Base-by-base conservation (phyloP, 2,113 vertebrate species). In the Sturnira hondurensis region DNA sequence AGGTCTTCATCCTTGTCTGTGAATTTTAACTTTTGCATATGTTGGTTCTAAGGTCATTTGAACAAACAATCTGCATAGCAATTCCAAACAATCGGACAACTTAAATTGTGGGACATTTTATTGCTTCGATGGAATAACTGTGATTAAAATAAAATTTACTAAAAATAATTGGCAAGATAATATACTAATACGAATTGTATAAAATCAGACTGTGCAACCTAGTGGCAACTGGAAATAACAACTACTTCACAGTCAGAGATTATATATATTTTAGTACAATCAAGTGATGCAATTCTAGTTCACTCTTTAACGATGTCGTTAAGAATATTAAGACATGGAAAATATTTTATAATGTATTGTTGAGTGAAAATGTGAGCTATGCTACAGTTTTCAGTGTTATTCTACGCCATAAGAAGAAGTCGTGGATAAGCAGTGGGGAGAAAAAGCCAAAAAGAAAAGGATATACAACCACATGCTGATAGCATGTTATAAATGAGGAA, bases 301-400 rank as follows among this genome's bases (percentile, higher is more conserved):
- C 9, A 20, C 10, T 91, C 58, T 93, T 93, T 61, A 92, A 56
- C 56, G 6, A 91, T 63, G 17, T 9, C 70, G 12, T 58, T 92
- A 89, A 56, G 54, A 94, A 86, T 93, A 78, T 91, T 92, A 65
- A 54, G 47, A 61, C n/a, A 92, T 58, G 70, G 10, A 67, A 95
- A 54, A 80, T 10, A 43, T 86, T 24, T 86, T 90, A 56, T 83
- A 20, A 52, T 12, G 33, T 73, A 52, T 47, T 56, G 1, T 56
- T 76, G 33, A 96, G 7, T 71, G 11, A 95, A 91, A 94, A 71
- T 91, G 8, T 58, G 56, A 26, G 5, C 45, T 83, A 70, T 2
- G n/a, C 58, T n/a, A 9, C 26, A 84, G 2, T 80, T 93, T 92
- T 70, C 74, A 65, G 1, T 93, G 45, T 31, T 54, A 92, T 73